Base-by-base conservation (phyloP, 2,888 invertebrate genomes). In the Rotaria macrura region DNA sequence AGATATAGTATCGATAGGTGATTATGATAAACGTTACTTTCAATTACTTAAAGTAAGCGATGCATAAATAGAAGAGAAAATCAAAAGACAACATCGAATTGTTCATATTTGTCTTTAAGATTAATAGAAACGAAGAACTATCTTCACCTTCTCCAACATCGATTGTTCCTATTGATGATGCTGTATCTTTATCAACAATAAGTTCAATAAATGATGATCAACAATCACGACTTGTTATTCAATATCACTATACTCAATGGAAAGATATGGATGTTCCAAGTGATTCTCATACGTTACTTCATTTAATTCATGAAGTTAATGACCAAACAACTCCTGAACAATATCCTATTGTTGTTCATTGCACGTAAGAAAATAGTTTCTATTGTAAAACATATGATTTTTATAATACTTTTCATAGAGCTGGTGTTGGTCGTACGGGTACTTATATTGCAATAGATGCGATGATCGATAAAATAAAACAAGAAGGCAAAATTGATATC, bases 51-150 rank as follows among this genome's bases (percentile, higher is more conserved):
- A 79, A 43, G 79, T 79, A 79, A 12, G 34, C 43, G 25, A 0
- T 7, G 20, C 12, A 17, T 17, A 1, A 52, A 52, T 23, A 52
- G 5, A 52, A 52, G 23, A 12, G 2, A 7, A 79, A 43, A 25
- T 10, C 23, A 25, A 12, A 79, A 25, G n/a, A 40, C 14, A 79
- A 20, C 7, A 23, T 38, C 1, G 3, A 88, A 9, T 84, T 88
- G 86, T 38, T 89, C 89, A 65, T 88, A 87, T 85, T 89, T 87
- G 17, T 93, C 92, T 87, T 93, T 92, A 54, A 96, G 79, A 43
- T 79, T 25, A n/a, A 79, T 79, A 23, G 1, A 2, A 79, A 43
- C n/a, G 79, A 25, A 25, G 79, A 79, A n/a, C 10, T 20, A 43
- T 3, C 43, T 12, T 25, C 34, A 43, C 23, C 23, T 5, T 40